Percentiles rank a stretch among this genome's conserved stretches.
Conservation (phyloP, 2,888 invertebrate genomes). For the Argyresthia goedartella region DNA sequence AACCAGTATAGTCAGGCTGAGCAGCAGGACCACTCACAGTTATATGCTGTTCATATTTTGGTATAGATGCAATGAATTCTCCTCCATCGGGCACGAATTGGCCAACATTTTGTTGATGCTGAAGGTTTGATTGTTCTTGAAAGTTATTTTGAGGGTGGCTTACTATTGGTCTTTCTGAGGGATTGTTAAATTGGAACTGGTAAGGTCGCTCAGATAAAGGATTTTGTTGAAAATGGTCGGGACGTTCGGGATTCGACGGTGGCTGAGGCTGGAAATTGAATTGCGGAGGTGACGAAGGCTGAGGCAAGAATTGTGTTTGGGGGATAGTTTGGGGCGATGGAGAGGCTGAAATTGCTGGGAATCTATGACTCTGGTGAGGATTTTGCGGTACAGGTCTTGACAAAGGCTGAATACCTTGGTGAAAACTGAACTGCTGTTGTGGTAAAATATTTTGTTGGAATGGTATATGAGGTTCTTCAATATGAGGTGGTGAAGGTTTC, state of each 20-base stretch:
- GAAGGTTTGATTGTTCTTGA: slow-evolving; percentile 32
- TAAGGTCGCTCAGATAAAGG: slow-evolving; percentile 28
- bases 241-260: slow-evolving; percentile 32
- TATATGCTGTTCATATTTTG: slow-evolving; percentile 85
- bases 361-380: slow-evolving; percentile 31
- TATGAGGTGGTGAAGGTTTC: slow-evolving; percentile 54
- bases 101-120: slow-evolving; percentile 56
- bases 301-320: slow-evolving; percentile 15
- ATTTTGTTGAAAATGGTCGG: slow-evolving; percentile 4
- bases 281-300: slow-evolving; percentile 40
- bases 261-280: slow-evolving; percentile 49
- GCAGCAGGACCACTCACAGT: slow-evolving; percentile 60
- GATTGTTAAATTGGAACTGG: slow-evolving; percentile 38
- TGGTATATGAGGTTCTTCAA: slow-evolving; percentile 49
- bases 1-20: slow-evolving; percentile 32
- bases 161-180: slow-evolving; percentile 34
- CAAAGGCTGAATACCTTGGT: slow-evolving; percentile 44
- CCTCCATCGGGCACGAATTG: slow-evolving; percentile 75
- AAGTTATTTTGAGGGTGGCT: slow-evolving; percentile 25
- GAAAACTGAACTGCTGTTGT: slow-evolving; percentile 51
- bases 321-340: slow-evolving; percentile 26
- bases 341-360: slow-evolving; percentile 23
- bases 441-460: slow-evolving; percentile 39
- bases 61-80: slow-evolving; percentile 81
- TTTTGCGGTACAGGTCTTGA: slow-evolving; percentile 39